Conservation (phyloP, 2,888 invertebrate genomes). For the Epirrhoe alternata region DNA sequence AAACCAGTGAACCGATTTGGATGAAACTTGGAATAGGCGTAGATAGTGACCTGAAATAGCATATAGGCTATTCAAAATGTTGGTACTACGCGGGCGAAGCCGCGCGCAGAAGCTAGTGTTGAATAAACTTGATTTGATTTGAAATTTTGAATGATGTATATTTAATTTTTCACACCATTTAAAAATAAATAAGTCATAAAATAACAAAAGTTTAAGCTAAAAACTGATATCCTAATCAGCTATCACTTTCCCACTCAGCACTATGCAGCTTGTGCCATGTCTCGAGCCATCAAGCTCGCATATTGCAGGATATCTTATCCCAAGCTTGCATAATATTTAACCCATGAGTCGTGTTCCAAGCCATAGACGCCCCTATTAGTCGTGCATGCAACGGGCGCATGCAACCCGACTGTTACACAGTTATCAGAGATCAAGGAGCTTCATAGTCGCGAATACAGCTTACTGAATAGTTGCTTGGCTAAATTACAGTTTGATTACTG, state of each 20-base stretch:
- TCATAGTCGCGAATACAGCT: conserved; percentile 49
- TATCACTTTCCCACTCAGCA: background rate
- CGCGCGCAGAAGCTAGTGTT: no score
- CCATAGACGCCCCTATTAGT: conserved; percentile 55
- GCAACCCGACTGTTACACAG: conserved; percentile 63
- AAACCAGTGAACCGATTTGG: no score
- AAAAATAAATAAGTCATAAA: no score
- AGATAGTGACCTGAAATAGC: no score
- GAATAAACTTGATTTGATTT: no score
- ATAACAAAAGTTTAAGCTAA: no score
- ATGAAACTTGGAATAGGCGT: no score
- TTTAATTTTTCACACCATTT: no score
- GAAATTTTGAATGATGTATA: no score
- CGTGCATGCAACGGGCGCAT: conserved; percentile 66
- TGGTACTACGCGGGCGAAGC: no score
- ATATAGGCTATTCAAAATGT: no score
- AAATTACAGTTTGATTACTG: conserved; percentile 56
- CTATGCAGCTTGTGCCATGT: conserved; percentile 17
- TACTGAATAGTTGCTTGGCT: conserved; percentile 33
- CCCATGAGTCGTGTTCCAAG: conserved; percentile 26
- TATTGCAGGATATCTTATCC: conserved; percentile 19
- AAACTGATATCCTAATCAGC: no score
- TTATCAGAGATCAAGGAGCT: conserved; percentile 68
- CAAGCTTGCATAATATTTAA: conserved; percentile 23
- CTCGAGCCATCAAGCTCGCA: conserved; percentile 15